These are phyloP conservation scores for Neomicropteryx cornuta DNA, from an alignment of 1,140 invertebrate species.

Conservation along the genomic window DNA sequence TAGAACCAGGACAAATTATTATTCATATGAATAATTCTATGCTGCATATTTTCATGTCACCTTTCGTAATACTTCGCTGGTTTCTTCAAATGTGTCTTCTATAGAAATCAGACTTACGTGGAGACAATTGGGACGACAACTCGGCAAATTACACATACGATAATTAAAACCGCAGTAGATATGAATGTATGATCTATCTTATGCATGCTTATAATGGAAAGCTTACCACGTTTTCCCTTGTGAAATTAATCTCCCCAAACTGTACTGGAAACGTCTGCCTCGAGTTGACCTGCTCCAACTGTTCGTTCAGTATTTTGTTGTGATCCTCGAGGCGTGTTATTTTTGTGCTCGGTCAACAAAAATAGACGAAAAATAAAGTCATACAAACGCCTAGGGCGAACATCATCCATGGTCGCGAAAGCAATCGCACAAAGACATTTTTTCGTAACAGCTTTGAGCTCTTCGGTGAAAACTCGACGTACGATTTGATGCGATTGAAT, in stretches of 20 bases:
- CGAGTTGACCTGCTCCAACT: slow-evolving; percentile 21
- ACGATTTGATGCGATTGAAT: no score
- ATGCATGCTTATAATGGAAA: background rate
- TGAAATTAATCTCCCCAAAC: slow-evolving; percentile 19
- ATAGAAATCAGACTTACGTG: no score
- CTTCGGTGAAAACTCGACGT: no score
- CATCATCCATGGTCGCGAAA: slow-evolving; percentile 36
- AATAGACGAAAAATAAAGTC: slow-evolving; percentile 27
- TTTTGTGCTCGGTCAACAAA: slow-evolving; percentile 32
- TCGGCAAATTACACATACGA: no score
- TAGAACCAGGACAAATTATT: no score
- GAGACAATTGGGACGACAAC: no score
- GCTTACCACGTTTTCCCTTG: background rate
- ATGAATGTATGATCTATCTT: background rate
- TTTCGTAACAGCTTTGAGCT: slow-evolving; percentile 26
- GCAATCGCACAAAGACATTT: slow-evolving; percentile 30
- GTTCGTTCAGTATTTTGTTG: slow-evolving; percentile 33
- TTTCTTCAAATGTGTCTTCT: no score
- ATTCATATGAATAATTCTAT: no score
- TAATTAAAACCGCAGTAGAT: no score
- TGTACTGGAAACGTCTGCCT: slow-evolving; percentile 23
- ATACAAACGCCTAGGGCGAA: slow-evolving; percentile 31
- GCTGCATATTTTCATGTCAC: no score
- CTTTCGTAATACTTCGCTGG: no score
- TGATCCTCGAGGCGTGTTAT: slow-evolving; percentile 30